phyloP scores from a whole-genome alignment of 2,888 invertebrate species.

The Neocrepidodera transversa region DNA sequence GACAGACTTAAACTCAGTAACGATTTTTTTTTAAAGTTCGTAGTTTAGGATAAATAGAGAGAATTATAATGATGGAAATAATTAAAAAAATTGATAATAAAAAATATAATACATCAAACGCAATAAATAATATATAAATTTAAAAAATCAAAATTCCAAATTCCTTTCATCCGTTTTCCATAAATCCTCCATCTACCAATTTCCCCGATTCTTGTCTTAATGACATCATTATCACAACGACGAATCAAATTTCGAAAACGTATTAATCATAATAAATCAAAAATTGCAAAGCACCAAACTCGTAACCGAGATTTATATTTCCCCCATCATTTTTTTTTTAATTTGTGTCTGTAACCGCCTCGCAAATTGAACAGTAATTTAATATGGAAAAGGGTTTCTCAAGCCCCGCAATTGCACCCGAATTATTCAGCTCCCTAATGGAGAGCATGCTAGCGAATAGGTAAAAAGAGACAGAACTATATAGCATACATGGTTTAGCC shows the following conservation, averaged over 20 bases:
- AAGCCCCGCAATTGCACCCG: conserved; percentile 20
- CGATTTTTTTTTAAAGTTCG: too few relatives aligned
- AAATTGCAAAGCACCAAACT: neutral
- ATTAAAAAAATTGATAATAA: too few relatives aligned
- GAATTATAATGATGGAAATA: too few relatives aligned
- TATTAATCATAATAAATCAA: conserved; percentile 17
- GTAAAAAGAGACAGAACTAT: neutral
- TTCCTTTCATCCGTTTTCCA: too few relatives aligned
- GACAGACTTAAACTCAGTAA: too few relatives aligned
- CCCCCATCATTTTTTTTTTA: neutral
- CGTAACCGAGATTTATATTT: conserved; percentile 9
- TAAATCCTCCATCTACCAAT: too few relatives aligned
- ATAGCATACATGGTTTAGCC: neutral
- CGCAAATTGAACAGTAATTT: conserved; percentile 24
- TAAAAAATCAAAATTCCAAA: too few relatives aligned
- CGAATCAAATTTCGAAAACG: neutral
- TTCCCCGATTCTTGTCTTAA: too few relatives aligned
- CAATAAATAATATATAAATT: too few relatives aligned
- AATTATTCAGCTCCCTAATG: conserved; percentile 19
- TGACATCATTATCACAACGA: too few relatives aligned
- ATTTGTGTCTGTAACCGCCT: conserved; percentile 5
- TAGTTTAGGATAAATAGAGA: too few relatives aligned
- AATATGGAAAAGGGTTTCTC: conserved; percentile 22
- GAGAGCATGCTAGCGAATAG: neutral
- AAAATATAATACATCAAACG: too few relatives aligned